phyloP scores from a whole-genome alignment of 2,113 vertebrate genomes.

The Corythoichthys intestinalis region DNA sequence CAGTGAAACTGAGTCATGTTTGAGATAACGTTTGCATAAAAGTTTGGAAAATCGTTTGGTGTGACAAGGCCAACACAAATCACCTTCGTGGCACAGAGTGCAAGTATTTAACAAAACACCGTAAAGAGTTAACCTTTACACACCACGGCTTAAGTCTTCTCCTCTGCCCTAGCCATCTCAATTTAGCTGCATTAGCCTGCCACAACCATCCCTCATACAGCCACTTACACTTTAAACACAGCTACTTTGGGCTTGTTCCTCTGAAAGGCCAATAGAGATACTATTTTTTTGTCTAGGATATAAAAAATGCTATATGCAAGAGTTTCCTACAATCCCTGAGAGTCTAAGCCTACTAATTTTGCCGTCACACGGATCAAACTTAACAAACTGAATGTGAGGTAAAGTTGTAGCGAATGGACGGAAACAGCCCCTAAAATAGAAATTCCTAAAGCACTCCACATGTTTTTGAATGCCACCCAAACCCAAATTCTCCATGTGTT shows the following conservation, averaged over 20 bases:
- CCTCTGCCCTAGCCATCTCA: constrained; percentile 52
- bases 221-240: constrained; percentile 49
- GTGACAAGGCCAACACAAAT: neutral
- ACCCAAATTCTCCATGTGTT: constrained; percentile 62
- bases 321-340: neutral
- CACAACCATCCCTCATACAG: constrained; percentile 54
- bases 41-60: neutral
- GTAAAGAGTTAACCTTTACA: constrained; percentile 55
- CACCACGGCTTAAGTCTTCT: constrained; percentile 42
- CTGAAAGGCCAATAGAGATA: constrained; percentile 20
- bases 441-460: constrained; percentile 49
- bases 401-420: constrained; percentile 19
- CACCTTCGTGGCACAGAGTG: neutral
- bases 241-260: constrained; percentile 35
- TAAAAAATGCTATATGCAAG: constrained; percentile 9
- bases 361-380: constrained; percentile 14
- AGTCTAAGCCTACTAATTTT: neutral
- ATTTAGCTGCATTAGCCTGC: constrained; percentile 55
- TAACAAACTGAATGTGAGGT: constrained; percentile 16
- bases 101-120: constrained; percentile 43
- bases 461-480: constrained; percentile 56
- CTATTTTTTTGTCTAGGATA: constrained; percentile 11
- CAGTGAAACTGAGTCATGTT: neutral
- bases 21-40: neutral
- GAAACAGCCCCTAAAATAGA: constrained; percentile 51